These are phyloP conservation scores for Bombus waltoni DNA, from an alignment of 1,140 invertebrate genomes.

Conservation along the genomic window DNA sequence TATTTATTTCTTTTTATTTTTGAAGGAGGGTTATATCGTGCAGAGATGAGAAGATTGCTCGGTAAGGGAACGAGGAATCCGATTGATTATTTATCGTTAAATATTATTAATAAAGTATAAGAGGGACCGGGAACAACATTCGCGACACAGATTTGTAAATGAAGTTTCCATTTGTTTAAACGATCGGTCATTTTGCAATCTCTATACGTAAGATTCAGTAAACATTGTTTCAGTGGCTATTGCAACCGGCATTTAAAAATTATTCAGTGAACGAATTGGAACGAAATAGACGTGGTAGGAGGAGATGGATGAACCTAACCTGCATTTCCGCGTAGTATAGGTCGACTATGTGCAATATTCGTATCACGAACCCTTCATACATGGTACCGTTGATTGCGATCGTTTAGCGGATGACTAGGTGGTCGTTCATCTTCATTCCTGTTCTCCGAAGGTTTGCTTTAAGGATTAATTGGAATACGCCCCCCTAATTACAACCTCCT, in stretches of 20 bases:
- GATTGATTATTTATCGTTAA: no score
- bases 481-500: slow-evolving; percentile 30
- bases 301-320: slow-evolving; percentile 4
- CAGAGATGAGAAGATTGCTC: no score
- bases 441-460: slow-evolving; percentile 22
- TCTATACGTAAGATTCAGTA: not conserved
- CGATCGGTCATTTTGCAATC: not conserved
- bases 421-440: slow-evolving; percentile 51
- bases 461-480: slow-evolving; percentile 48
- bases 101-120: no score
- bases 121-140: no score
- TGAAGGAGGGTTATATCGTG: no score
- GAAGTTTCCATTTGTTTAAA: not conserved
- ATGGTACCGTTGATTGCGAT: slow-evolving; percentile 47
- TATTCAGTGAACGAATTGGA: not conserved
- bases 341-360: slow-evolving; percentile 42
- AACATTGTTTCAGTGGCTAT: no score
- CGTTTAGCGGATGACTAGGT: slow-evolving; percentile 42
- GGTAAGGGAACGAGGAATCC: no score
- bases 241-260: not conserved
- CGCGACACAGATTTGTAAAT: no score
- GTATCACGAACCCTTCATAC: slow-evolving; percentile 47
- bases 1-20: not conserved
- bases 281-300: not conserved
- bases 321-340: not conserved